Evolutionary conservation across 2,888 invertebrate species (phyloP), one percentile per base, ranked within the genome.

Genomic region (Meiosimyza platycephala): DNA sequence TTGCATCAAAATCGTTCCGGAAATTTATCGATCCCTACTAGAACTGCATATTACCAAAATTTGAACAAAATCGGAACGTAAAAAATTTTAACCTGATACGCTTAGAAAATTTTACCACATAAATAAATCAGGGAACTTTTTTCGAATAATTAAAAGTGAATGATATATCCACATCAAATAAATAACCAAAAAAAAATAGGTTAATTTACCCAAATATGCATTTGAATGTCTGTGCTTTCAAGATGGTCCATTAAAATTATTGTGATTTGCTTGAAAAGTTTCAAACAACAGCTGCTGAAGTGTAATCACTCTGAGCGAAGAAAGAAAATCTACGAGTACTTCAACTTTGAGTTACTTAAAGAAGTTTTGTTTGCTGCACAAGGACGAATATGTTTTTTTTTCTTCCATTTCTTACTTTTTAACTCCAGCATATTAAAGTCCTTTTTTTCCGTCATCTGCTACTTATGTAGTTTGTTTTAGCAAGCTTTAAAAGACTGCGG

Each of bases 241-340:
- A 40, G 40, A 9, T 9, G 6, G 40, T 40, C 40, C 40, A 9
- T 40, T 40, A 40, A 40, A 40, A 40, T 9, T 9, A 9, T 40
- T 40, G 40, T 62, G 9, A n/a, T 15, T 28, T 40, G 12, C 40
- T 55, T 47, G 51, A 11, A 60, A 54, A 72, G 28, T 66, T 60
- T 13, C 50, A 51, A 65, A 55, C 59, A 65, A 55, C 75, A 72
- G 75, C 75, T 73, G 75, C 54, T 73, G 67, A 70, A 70, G 72
- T 59, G 51, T 72, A 73, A 73, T 75, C 73, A 48, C 55, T 67
- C 55, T 73, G 60, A 50, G 48, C 9, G 9, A 9, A 40, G 40
- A 40, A 40, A 7, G 9, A 40, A 40, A 40, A n/a, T n/a, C n/a
- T 54, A 69, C 68, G 52, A 72, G n/a, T n/a, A n/a, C 69, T 71